These are phyloP conservation scores for Drosophila pectinifera DNA, from an alignment of 1,140 invertebrate species.

Conservation along the genomic window DNA sequence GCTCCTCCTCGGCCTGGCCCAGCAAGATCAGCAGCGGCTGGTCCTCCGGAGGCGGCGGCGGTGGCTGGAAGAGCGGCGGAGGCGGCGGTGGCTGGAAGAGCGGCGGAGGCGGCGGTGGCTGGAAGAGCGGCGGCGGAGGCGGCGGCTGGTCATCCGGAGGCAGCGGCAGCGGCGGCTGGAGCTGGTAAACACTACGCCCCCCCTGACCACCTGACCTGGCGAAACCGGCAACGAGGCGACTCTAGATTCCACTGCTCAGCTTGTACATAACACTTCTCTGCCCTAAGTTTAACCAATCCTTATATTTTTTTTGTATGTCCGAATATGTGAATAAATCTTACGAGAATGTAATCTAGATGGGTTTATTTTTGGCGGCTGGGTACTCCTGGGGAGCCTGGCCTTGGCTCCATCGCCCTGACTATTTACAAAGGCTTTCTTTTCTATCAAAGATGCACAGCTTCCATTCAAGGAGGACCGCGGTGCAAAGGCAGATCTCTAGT, in stretches of 20 bases:
- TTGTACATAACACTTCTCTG: slow-evolving; percentile 61
- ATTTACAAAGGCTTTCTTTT: no score
- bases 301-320: slow-evolving; percentile 45
- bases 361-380: not conserved
- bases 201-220: slow-evolving; percentile 2
- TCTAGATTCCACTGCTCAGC: slow-evolving; percentile 34
- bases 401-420: no score
- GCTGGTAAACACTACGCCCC: slow-evolving; percentile 43
- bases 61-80: slow-evolving; percentile 35
- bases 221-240: slow-evolving; percentile 39
- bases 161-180: slow-evolving; percentile 46
- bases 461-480: no score
- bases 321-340: slow-evolving; percentile 43
- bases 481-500: no score
- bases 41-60: slow-evolving; percentile 45
- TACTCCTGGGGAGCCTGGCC: not conserved
- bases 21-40: slow-evolving; percentile 50
- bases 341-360: slow-evolving; percentile 5
- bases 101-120: slow-evolving; percentile 29
- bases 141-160: slow-evolving; percentile 24
- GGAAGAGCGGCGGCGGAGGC: slow-evolving; percentile 24
- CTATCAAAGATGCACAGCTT: no score
- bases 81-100: slow-evolving; percentile 18
- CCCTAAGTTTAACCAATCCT: slow-evolving; percentile 22
- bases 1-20: slow-evolving; percentile 41